Evolutionary conservation across 2,888 invertebrate genomes (phyloP).

Genomic region (Catocala fraxini): DNA sequence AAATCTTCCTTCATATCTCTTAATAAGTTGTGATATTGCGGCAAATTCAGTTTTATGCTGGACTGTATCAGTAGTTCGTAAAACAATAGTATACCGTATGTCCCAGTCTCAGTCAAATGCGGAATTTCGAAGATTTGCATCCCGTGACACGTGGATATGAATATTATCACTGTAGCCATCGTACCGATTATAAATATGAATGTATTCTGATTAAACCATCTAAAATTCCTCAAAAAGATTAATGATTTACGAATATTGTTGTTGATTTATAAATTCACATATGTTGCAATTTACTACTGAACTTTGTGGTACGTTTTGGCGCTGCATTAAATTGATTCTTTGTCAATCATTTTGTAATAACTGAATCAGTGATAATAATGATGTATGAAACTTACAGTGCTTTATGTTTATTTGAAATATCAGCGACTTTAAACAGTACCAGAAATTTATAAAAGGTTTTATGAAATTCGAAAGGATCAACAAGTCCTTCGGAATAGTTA

Average conservation of each 20-base stretch:
- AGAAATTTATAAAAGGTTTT: slow-evolving; percentile 58
- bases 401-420: slow-evolving; percentile 46
- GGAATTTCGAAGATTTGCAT: slow-evolving; percentile 52
- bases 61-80: slow-evolving; percentile 63
- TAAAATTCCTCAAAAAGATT: slow-evolving; percentile 37
- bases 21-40: slow-evolving; percentile 58
- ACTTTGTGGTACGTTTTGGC: no score
- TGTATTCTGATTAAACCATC: slow-evolving; percentile 50
- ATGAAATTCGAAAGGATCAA: slow-evolving; percentile 69
- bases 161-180: neutral
- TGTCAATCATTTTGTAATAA: no score
- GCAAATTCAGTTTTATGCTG: slow-evolving; percentile 55
- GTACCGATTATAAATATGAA: slow-evolving; percentile 21
- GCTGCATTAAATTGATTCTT: no score
- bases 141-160: slow-evolving; percentile 50
- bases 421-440: slow-evolving; percentile 62
- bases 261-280: no score
- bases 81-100: slow-evolving; percentile 58
- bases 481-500: slow-evolving; percentile 56
- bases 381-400: slow-evolving; percentile 29
- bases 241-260: neutral
- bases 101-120: slow-evolving; percentile 61
- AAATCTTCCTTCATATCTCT: slow-evolving; percentile 63
- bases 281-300: no score
- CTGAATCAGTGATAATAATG: neutral